phyloP scores from a whole-genome alignment of 1,140 invertebrate genomes.

The Helicorthomorpha holstii region DNA sequence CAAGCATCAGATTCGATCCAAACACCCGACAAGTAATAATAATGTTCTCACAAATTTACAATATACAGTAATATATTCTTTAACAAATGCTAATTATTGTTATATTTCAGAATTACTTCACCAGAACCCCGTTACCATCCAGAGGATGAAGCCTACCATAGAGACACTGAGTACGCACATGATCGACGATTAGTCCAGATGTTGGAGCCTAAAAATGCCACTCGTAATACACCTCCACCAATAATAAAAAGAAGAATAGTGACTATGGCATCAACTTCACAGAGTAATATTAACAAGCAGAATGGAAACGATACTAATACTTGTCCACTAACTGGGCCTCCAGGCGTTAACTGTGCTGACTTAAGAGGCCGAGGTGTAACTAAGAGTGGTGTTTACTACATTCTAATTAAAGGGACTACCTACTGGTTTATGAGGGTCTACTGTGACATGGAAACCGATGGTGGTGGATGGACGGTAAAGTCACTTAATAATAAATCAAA shows the following conservation, averaged over 20 bases:
- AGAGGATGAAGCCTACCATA: conserved; percentile 11
- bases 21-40: too few relatives aligned
- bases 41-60: too few relatives aligned
- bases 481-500: conserved; percentile 1
- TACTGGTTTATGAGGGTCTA: conserved; percentile 83
- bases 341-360: conserved; percentile 43
- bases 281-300: neutral
- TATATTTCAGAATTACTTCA: too few relatives aligned
- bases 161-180: neutral
- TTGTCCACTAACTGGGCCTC: conserved; percentile 8
- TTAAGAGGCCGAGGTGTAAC: conserved; percentile 62
- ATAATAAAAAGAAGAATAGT: neutral
- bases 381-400: conserved; percentile 69
- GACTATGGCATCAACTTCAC: neutral
- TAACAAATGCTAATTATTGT: too few relatives aligned
- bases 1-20: too few relatives aligned
- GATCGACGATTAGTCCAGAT: neutral
- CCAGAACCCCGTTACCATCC: too few relatives aligned
- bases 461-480: conserved; percentile 86
- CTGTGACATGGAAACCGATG: conserved; percentile 75
- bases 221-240: neutral
- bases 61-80: too few relatives aligned
- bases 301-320: neutral
- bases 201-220: neutral
- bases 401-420: conserved; percentile 67